These are phyloP conservation scores for Molanna angustata DNA, from an alignment of 2,888 invertebrate species.

Conservation along the genomic window DNA sequence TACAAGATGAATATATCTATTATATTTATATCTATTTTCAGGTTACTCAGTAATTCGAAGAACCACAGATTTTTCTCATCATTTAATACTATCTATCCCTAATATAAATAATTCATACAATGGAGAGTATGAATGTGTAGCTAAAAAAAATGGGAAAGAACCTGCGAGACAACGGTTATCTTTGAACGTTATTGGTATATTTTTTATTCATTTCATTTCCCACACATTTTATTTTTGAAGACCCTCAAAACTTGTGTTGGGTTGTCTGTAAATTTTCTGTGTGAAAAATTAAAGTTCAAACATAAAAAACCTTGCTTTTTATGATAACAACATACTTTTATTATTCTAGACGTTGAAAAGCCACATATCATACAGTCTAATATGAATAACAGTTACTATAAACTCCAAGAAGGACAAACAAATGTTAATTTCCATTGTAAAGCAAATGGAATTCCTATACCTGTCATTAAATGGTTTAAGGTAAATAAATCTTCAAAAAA, in stretches of 20 bases:
- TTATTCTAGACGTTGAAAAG: constrained; percentile 44
- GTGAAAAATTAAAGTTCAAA: too few relatives aligned
- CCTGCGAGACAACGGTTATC: too few relatives aligned
- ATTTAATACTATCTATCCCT: constrained; percentile 39
- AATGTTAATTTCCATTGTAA: constrained; percentile 50
- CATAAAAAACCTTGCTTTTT: too few relatives aligned
- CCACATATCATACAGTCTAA: constrained; percentile 49
- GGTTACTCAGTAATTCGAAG: constrained; percentile 23
- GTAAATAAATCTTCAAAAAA: too few relatives aligned
- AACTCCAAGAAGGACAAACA: constrained; percentile 39
- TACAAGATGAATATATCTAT: too few relatives aligned
- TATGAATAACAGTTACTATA: constrained; percentile 43
- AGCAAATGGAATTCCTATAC: constrained; percentile 60
- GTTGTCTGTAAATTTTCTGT: too few relatives aligned
- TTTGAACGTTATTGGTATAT: background rate
- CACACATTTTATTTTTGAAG: background rate
- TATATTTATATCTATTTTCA: constrained; percentile 11
- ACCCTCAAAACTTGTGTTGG: too few relatives aligned
- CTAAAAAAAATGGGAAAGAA: too few relatives aligned
- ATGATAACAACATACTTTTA: too few relatives aligned
- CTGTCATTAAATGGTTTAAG: constrained; percentile 68
- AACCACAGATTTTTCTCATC: constrained; percentile 40
- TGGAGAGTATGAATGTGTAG: constrained; percentile 38
- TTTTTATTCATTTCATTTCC: background rate
- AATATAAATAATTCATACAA: constrained; percentile 38